These are phyloP conservation scores for Gavia stellata DNA, from an alignment of 2,113 vertebrate genomes.

Conservation along the genomic window DNA sequence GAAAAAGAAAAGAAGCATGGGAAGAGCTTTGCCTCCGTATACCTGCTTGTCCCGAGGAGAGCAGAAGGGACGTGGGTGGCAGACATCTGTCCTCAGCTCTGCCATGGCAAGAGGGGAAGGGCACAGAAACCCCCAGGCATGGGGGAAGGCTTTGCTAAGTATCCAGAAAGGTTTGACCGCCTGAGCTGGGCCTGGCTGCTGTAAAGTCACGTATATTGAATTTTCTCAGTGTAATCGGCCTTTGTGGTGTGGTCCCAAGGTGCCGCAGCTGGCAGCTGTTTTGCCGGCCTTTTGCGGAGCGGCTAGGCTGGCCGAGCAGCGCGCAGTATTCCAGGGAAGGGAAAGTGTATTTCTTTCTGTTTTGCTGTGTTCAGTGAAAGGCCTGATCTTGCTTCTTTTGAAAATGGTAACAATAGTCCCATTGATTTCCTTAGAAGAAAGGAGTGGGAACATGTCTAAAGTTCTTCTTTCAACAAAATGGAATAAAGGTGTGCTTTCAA, in stretches of 20 bases:
- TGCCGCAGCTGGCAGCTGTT: neutral
- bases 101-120: neutral
- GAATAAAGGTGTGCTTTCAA: slow-evolving; percentile 13
- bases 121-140: rapidly evolving
- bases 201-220: neutral
- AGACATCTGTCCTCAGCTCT: neutral
- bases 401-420: neutral
- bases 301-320: neutral
- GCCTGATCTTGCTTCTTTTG: slow-evolving; percentile 22
- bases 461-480: slow-evolving; percentile 30
- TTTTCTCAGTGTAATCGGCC: neutral
- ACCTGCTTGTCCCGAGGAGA: neutral
- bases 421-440: slow-evolving; percentile 47
- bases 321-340: neutral
- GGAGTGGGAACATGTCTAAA: neutral
- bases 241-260: neutral
- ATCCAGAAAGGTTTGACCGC: neutral
- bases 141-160: neutral
- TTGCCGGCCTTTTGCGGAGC: neutral
- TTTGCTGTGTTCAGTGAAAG: neutral
- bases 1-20: neutral
- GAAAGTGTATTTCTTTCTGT: slow-evolving; percentile 1
- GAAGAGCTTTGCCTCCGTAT: neutral
- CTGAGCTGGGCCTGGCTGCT: neutral
- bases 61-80: neutral